A percentile compares a stretch with the other conserved stretches of the same genome.
Evolutionary conservation across 2,888 invertebrate species (phyloP).

Genomic region (Drosophila algonquin): DNA sequence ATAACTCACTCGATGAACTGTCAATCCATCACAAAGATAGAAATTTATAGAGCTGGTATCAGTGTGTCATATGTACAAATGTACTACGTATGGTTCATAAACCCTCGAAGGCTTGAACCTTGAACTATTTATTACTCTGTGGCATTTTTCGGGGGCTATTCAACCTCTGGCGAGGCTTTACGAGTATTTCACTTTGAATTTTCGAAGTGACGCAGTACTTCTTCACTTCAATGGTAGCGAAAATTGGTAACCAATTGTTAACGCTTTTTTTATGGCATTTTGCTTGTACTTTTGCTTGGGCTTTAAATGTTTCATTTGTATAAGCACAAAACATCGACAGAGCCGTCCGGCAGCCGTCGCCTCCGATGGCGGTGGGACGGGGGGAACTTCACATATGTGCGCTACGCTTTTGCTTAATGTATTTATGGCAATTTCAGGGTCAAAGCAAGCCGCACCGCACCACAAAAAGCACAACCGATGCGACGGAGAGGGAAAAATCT

Average conservation of each 20-base stretch:
- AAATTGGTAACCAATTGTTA: slow-evolving; percentile 57
- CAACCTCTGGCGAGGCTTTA: slow-evolving; percentile 23
- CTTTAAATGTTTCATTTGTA: slow-evolving; percentile 33
- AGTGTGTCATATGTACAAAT: slow-evolving; percentile 17
- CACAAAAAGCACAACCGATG: slow-evolving; percentile 18
- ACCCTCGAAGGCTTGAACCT: slow-evolving; percentile 11
- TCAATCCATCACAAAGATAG: slow-evolving; percentile 15
- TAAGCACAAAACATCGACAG: slow-evolving; percentile 14
- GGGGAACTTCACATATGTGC: slow-evolving; percentile 50
- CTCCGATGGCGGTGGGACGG: neutral
- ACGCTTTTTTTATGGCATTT: slow-evolving; percentile 49
- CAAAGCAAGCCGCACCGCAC: slow-evolving; percentile 42
- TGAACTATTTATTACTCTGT: slow-evolving; percentile 31
- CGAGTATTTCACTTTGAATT: slow-evolving; percentile 12
- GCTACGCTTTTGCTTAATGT: slow-evolving; percentile 72
- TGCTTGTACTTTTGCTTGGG: slow-evolving; percentile 16
- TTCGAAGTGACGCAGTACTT: slow-evolving; percentile 57
- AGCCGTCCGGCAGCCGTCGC: neutral
- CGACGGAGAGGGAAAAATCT: slow-evolving; percentile 44
- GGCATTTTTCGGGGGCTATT: slow-evolving; percentile 36
- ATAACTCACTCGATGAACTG: slow-evolving; percentile 27
- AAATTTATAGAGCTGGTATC: slow-evolving; percentile 19
- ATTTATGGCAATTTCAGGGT: slow-evolving; percentile 78
- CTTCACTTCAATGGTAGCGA: slow-evolving; percentile 58
- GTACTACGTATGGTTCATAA: slow-evolving; percentile 11